Base-by-base conservation (phyloP, 2,113 vertebrate genomes). In the Synodontis membranacea region DNA sequence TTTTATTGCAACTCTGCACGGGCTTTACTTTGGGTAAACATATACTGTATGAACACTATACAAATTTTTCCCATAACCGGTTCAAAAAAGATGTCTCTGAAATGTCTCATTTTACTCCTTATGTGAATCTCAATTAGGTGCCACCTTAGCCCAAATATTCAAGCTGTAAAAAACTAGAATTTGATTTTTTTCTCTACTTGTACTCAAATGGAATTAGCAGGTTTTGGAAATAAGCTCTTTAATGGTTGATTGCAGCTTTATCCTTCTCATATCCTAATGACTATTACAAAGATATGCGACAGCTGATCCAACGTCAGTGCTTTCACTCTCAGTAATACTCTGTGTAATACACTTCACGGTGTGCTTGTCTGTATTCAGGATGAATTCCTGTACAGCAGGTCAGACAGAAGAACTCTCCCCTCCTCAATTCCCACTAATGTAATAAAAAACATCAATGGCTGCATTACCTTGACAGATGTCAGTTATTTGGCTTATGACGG, bases 401-500 rank as follows among this genome's bases (percentile, higher is more conserved):
- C 66, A 60, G 80, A 82, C 9, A 83, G 54, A 76, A 83, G 39
- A 82, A 74, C 80, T 82, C 66, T 81, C 78, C 62, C 66, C 42
- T 85, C 54, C 54, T 74, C 52, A 42, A 39, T 84, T 60, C n/a
- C 48, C 25, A 75, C 48, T 82, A 87, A 84, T 74, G 25, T 74
- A 86, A 86, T 86, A 86, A 88, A 76, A 80, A 52, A 28, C 66
- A 84, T 76, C 62, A 76, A 76, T 75, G 79, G 68, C 54, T 42
- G 68, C 9, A 87, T 84, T 80, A 81, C 82, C 82, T 52, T 87
- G 42, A 68, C 88, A 87, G 76, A 83, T 88, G 86, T 86, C 82
- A n/a, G 70, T 86, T 86, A 86, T 89, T 39, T 85, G 56, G 82
- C 64, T 83, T 60, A 56, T 44, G 34, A 68, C 82, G 48, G 82